Evolutionary conservation across 2,888 invertebrate species (phyloP).

Genomic region (Rhamphomyia laevipes): DNA sequence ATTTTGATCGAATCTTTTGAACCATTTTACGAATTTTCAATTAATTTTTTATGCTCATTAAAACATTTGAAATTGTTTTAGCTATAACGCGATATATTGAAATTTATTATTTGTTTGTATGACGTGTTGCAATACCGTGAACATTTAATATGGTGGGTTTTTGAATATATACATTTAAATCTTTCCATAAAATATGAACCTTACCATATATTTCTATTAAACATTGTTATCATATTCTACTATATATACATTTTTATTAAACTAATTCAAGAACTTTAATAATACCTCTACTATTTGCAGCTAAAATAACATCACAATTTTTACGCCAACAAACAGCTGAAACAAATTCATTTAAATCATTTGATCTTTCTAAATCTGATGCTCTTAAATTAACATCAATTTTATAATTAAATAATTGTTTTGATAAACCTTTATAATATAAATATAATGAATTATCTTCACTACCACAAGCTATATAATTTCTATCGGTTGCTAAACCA

Average conservation of each 20-base stretch:
- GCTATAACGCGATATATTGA: too few species aligned
- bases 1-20: too few species aligned
- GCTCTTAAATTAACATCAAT: slow-evolving; percentile 50
- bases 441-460: slow-evolving; percentile 89
- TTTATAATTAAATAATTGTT: slow-evolving; percentile 74
- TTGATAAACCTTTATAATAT: slow-evolving; percentile 80
- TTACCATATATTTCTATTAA: too few species aligned
- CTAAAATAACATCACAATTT: slow-evolving; percentile 72
- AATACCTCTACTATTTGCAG: slow-evolving; percentile 88
- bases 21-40: too few species aligned
- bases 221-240: too few species aligned
- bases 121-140: too few species aligned
- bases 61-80: too few species aligned
- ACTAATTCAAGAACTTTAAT: slow-evolving; percentile 77
- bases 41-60: too few species aligned
- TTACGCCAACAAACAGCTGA: slow-evolving; percentile 91
- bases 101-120: too few species aligned
- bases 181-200: too few species aligned
- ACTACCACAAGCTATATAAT: slow-evolving; percentile 88
- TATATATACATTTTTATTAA: slow-evolving; percentile 30
- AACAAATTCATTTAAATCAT: slow-evolving; percentile 84
- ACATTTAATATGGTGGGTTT: too few species aligned
- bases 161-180: too few species aligned
- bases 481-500: slow-evolving; percentile 80
- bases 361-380: slow-evolving; percentile 12